Conservation (phyloP, 2,888 invertebrate genomes). For the Oithona nana region DNA sequence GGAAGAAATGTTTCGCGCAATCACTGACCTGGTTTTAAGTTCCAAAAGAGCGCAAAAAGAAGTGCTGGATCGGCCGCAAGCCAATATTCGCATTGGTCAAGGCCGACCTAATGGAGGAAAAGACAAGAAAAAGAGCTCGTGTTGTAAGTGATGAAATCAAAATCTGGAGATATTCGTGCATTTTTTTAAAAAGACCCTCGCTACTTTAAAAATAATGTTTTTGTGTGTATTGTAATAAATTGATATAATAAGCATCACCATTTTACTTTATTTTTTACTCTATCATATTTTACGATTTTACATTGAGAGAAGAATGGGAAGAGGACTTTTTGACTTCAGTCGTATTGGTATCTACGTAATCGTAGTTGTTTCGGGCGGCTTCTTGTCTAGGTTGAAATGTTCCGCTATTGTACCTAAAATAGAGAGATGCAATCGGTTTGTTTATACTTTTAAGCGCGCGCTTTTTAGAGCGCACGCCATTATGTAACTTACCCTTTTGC, state of each 20-base stretch:
- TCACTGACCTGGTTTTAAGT: conserved; percentile 58
- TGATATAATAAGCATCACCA: no score
- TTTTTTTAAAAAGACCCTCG: no score
- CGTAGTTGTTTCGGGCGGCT: not conserved
- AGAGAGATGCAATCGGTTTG: not conserved
- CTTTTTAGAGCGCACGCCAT: not conserved
- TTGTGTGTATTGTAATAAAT: no score
- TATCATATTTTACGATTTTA: not conserved
- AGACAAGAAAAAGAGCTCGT: not conserved
- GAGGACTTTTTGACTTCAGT: not conserved
- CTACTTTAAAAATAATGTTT: no score
- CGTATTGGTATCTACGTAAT: not conserved
- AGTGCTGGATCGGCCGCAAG: not conserved
- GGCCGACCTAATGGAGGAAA: not conserved
- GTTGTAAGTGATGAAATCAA: not conserved
- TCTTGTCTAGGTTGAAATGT: not conserved
- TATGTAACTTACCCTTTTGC: not conserved
- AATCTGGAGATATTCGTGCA: no score
- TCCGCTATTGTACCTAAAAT: not conserved
- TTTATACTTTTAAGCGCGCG: not conserved
- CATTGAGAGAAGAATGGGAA: not conserved
- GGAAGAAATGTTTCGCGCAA: conserved; percentile 73
- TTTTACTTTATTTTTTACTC: no score
- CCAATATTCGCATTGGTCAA: not conserved
- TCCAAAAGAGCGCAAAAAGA: conserved; percentile 37